Base-by-base conservation (phyloP, 2,113 vertebrate species). In the Pao palembangensis region DNA sequence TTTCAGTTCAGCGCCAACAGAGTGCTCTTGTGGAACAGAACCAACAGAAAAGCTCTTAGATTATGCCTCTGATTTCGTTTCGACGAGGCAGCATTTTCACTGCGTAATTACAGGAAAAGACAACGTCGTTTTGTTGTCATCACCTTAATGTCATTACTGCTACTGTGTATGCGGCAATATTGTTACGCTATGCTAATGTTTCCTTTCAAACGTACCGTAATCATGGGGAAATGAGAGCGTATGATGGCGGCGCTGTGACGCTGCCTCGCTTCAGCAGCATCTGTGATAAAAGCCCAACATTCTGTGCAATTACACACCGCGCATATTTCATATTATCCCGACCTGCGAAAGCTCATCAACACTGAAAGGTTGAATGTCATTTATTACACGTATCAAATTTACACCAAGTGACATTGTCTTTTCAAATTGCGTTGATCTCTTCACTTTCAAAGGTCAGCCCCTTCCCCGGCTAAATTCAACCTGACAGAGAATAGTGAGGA, bases 381-480 rank as follows among this genome's bases (percentile, higher is more conserved):
- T 91, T 90, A 89, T 90, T 89, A 87, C 86, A 88, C 76, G 67
- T 90, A 93, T 93, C 91, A 93, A 93, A 95, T 94, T 96, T 95
- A 94, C 94, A 94, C 92, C 95, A 95, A 96, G 96, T 96, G 94
- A 94, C 91, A 94, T 93, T 96, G 95, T 98, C 96, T 95, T 96
- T 94, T 98, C 94, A 94, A 93, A 94, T 96, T 94, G 91, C 90
- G 89, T 94, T 94, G 94, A 95, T 96, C 94, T 95, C 94, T 94
- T 96, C 93, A 94, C 93, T 96, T 95, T 91, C 93, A 97, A 97
- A 98, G 94, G 95, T 98, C 95, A 98, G 85, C 93, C 92, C 87
- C 88, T 93, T 94, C 89, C 91, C 92, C 90, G 91, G 93, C 91
- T 94, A 98, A 98, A 98, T 95, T 85, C 93, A 94, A 93, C 90